Evolutionary conservation across 2,113 vertebrate species (phyloP).

Genomic region (Tonatia bakeri): DNA sequence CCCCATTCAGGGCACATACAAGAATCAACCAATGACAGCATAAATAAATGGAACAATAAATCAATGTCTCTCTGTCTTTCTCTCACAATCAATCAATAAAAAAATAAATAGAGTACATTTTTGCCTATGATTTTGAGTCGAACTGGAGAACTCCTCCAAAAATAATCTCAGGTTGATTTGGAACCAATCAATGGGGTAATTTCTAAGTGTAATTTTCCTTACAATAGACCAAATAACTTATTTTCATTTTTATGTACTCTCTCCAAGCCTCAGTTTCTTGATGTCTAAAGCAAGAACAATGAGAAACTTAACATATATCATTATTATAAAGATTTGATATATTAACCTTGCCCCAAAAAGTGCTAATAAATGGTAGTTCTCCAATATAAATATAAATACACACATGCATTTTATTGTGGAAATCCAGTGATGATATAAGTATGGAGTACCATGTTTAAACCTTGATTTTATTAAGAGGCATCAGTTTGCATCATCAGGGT

Average conservation of each 20-base stretch:
- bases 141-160: neutral
- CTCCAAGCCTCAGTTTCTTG: neutral
- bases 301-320: neutral
- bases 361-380: neutral
- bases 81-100: no score
- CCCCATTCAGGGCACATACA: no score
- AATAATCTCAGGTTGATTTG: neutral
- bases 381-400: neutral
- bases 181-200: neutral
- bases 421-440: neutral
- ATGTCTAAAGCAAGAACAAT: neutral
- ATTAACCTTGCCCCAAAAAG: neutral
- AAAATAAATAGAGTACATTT: neutral
- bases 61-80: no score
- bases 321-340: neutral
- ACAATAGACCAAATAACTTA: neutral
- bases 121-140: neutral
- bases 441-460: neutral
- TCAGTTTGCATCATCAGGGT: neutral
- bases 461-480: neutral
- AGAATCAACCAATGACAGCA: no score
- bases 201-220: neutral
- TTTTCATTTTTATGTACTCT: neutral
- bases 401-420: neutral
- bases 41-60: no score